A percentile compares a stretch with the other conserved stretches of the same genome.
Evolutionary conservation across 2,888 invertebrate genomes (phyloP).

Genomic region (Rhabditoides inermis): DNA sequence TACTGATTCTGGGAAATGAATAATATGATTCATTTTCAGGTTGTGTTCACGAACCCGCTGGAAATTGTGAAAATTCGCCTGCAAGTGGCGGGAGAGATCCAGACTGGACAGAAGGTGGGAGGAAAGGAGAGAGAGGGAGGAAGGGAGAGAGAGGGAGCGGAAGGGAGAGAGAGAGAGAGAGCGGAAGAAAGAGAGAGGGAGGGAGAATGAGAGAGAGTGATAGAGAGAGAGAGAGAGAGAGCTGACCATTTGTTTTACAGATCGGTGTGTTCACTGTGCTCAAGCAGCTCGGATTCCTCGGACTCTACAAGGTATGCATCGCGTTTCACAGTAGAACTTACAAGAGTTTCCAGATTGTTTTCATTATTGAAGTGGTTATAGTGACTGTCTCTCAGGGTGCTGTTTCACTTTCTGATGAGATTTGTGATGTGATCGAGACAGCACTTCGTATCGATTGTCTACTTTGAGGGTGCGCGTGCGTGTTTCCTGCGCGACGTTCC

Average conservation of each 20-base stretch:
- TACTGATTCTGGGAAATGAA: no score
- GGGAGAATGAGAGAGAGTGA: no score
- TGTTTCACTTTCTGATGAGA: background rate
- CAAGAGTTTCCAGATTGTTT: no score
- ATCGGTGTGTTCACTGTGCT: constrained; percentile 83
- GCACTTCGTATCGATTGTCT: no score
- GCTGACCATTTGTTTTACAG: constrained; percentile 58
- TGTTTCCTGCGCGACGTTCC: constrained; percentile 91
- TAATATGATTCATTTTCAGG: no score
- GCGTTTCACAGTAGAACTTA: no score
- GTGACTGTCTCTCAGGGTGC: background rate
- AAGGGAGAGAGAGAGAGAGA: no score
- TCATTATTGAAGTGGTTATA: no score
- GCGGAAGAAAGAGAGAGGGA: no score
- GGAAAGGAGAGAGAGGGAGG: background rate
- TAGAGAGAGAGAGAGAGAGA: no score
- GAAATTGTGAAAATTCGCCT: constrained; percentile 98
- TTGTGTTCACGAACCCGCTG: constrained; percentile 94
- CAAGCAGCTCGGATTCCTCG: constrained; percentile 84
- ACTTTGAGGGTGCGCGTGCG: constrained; percentile 68
- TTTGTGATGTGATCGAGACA: no score
- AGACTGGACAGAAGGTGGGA: constrained; percentile 18
- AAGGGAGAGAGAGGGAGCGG: no score
- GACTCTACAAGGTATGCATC: constrained; percentile 70
- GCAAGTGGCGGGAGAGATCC: constrained; percentile 60